phyloP scores from a whole-genome alignment of 2,113 vertebrate genomes.

The Anser cygnoides region DNA sequence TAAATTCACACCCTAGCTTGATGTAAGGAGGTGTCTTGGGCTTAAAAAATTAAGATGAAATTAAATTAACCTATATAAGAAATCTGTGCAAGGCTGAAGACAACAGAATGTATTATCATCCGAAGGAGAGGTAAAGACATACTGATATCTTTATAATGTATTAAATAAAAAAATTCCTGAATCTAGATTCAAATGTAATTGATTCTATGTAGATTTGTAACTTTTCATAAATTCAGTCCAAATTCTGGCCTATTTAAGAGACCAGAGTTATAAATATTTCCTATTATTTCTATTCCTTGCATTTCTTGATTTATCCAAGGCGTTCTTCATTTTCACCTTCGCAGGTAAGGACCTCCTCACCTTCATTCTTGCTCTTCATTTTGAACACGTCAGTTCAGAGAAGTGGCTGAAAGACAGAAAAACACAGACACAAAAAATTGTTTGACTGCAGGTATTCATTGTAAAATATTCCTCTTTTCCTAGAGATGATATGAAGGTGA shows the following conservation, averaged over 20 bases:
- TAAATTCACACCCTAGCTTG: background rate
- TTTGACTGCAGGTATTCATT: background rate
- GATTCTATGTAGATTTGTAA: background rate
- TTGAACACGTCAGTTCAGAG: background rate
- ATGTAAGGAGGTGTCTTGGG: background rate
- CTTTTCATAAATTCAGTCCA: background rate
- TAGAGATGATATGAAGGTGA: constrained; percentile 64
- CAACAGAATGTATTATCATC: background rate
- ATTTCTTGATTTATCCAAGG: background rate
- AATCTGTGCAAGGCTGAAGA: background rate
- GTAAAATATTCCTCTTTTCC: background rate
- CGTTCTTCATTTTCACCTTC: background rate
- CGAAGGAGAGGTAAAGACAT: background rate
- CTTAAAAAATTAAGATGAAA: background rate
- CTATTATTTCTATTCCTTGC: background rate
- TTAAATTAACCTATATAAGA: background rate
- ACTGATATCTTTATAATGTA: background rate
- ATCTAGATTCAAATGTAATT: background rate
- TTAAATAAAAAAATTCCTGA: background rate
- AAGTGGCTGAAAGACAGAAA: constrained; percentile 29
- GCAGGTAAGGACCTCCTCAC: too few species aligned
- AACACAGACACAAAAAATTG: constrained; percentile 33
- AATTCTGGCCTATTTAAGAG: background rate
- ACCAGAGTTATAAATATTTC: background rate
- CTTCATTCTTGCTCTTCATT: background rate